Conservation (phyloP, 2,797 vertebrate genomes). For the Neopelma chrysocephalum region DNA sequence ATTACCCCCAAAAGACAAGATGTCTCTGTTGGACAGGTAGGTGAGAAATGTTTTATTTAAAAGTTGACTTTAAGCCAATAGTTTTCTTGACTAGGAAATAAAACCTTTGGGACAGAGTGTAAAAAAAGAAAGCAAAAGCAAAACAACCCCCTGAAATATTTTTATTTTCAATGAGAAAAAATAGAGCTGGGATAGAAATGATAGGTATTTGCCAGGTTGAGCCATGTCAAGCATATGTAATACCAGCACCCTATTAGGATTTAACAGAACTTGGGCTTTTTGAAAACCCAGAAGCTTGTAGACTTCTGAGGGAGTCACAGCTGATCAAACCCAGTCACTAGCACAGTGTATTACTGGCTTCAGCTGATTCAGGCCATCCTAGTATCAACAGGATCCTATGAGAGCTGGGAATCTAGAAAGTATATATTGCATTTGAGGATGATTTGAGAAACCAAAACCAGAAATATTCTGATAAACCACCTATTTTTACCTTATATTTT, state of each 20-base stretch:
- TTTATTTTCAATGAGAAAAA: background rate
- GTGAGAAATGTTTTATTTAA: background rate
- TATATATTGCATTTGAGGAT: background rate
- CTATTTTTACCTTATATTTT: background rate
- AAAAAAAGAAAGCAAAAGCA: background rate
- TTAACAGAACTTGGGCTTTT: background rate
- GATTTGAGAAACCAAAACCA: background rate
- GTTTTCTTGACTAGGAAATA: background rate
- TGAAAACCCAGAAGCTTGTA: background rate
- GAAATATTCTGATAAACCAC: background rate
- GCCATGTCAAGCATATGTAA: background rate
- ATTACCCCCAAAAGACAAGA: background rate
- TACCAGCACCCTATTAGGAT: accelerated
- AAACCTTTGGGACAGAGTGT: background rate
- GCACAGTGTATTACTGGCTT: background rate
- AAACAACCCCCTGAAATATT: background rate
- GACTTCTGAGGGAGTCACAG: background rate
- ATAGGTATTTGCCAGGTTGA: background rate
- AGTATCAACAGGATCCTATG: background rate
- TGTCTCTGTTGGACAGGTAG: background rate
- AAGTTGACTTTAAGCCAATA: background rate
- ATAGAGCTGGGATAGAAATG: background rate
- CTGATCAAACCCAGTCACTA: background rate
- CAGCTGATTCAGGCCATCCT: background rate
- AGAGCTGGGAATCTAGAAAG: background rate